phyloP scores from a whole-genome alignment of 2,113 vertebrate species.

The Rhinoderma darwinii region DNA sequence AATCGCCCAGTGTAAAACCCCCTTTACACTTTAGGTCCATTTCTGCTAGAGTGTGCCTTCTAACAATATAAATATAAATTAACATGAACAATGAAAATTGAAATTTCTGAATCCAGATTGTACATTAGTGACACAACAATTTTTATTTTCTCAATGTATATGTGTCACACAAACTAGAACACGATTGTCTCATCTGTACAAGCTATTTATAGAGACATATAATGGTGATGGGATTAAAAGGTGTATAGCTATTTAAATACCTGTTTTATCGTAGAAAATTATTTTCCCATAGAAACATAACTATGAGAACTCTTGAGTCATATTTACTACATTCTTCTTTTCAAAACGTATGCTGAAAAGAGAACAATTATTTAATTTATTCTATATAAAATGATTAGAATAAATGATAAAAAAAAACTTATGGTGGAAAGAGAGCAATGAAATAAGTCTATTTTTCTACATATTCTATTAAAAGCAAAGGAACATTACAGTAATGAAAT shows the following conservation, averaged over 20 bases:
- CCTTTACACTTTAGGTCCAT: too few relatives aligned
- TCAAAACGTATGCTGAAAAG: background rate
- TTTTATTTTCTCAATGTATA: background rate
- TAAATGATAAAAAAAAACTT: too few relatives aligned
- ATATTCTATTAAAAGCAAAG: background rate
- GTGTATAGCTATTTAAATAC: background rate
- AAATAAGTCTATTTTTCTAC: background rate
- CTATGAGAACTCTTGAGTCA: background rate
- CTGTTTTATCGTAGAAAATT: constrained; percentile 11
- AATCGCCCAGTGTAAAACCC: too few relatives aligned
- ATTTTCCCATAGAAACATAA: background rate
- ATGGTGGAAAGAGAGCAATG: constrained; percentile 1
- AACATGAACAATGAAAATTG: background rate
- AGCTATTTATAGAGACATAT: constrained; percentile 4
- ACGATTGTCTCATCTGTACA: background rate
- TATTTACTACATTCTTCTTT: constrained; percentile 5
- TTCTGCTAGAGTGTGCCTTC: too few relatives aligned
- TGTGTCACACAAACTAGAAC: background rate
- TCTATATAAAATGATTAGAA: too few relatives aligned
- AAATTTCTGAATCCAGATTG: constrained; percentile 12
- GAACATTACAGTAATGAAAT: background rate
- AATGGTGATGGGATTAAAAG: constrained; percentile 7
- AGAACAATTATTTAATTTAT: too few relatives aligned
- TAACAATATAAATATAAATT: too few relatives aligned
- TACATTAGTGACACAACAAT: background rate